phyloP scores from a whole-genome alignment of 2,888 invertebrate species.

The Chaetogeoica ovagalla region DNA sequence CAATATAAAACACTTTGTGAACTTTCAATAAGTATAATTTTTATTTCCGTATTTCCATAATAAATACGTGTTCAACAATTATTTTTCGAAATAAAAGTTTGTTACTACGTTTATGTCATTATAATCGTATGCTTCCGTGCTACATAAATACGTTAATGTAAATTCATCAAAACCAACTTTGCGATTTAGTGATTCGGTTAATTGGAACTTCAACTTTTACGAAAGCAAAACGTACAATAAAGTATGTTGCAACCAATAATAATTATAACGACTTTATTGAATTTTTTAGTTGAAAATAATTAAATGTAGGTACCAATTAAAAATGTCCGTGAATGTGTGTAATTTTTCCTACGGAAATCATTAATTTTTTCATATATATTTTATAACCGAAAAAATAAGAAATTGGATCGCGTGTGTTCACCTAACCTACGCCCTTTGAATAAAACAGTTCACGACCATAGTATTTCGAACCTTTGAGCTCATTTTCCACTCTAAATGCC shows the following conservation, averaged over 20 bases:
- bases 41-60: too few relatives aligned
- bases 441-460: constrained; percentile 8
- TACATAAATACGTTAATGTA: too few relatives aligned
- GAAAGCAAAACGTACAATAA: neutral
- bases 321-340: neutral
- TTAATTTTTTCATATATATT: neutral
- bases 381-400: neutral
- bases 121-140: too few relatives aligned
- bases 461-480: neutral
- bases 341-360: neutral
- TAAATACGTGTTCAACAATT: too few relatives aligned
- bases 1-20: too few relatives aligned
- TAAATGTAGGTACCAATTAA: neutral
- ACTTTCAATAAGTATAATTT: too few relatives aligned
- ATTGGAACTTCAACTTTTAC: too few relatives aligned
- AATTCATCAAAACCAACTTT: too few relatives aligned
- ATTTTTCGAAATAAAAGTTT: too few relatives aligned
- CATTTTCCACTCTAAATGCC: too few relatives aligned
- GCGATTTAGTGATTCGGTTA: too few relatives aligned
- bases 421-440: neutral
- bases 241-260: neutral
- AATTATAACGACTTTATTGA: neutral
- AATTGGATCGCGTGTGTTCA: neutral
- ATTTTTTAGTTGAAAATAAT: neutral
- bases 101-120: too few relatives aligned